Base-by-base conservation (phyloP, 2,797 vertebrate genomes). In the Uromys caudimaculatus region DNA sequence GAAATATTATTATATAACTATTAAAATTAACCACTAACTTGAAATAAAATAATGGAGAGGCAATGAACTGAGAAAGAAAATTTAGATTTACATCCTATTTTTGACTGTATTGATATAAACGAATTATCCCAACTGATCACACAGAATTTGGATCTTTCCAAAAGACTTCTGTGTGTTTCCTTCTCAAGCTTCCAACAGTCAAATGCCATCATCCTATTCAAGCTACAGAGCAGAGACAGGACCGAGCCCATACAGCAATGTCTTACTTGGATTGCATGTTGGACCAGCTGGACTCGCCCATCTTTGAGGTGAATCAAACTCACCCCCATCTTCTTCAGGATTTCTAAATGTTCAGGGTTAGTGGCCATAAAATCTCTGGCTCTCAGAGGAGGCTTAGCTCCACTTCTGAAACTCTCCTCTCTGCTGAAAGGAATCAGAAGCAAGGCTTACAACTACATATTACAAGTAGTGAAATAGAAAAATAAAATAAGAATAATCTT, bases 311-410 rank as follows among this genome's bases (percentile, higher is more conserved):
- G 99, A 97, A 99, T 99, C 96, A 99, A 99, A 97, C 99, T 99
- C 97, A 99, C 99, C 96, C 99, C 99, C 99, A 99, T 99, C 98
- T 99, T 99, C 98, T 99, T 99, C 97, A 99, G 98, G 97, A 99
- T 99, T 98, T 99, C 99, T 98, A 99, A 98, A 98, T 99, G 99
- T 97, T 99, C 99, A 38, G 99, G 99, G 97, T 99, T 99, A 98
- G 99, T 99, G 93, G 99, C 99, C 99, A 99, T 99, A 98, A 99
- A 99, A 98, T 99, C 99, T 98, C 99, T 99, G 97, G 99, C 99
- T 98, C 99, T 99, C 96, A 99, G 60, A 0, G 99, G 99, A 89
- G 99, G 99, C 90, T 98, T 98, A 95, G 98, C 98, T 97, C 99
- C 98, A 97, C 97, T 99, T 93, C 98, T 98, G 95, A 99, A 98